Base-by-base conservation (phyloP, 2,888 invertebrate species). In the Diarsia brunnea region DNA sequence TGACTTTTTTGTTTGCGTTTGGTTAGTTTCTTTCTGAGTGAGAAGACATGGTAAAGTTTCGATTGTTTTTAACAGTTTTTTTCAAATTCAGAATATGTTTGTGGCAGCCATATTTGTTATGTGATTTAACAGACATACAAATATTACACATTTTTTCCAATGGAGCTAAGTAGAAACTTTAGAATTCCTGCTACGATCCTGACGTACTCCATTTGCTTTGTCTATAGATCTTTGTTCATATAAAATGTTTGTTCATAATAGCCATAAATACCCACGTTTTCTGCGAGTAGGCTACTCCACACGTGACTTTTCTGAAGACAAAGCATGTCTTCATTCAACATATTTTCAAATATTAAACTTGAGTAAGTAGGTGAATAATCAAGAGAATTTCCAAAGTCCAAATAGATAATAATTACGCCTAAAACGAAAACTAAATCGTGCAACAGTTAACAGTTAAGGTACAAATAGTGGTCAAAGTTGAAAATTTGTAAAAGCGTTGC, bases 401-500 rank as follows among this genome's bases (percentile, higher is more conserved):
- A 38, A 38, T n/a, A 63, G 11, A 51, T 8, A 69, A 27, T 43
- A 19, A 3, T 47, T 73, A 47, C 1, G 31, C 16, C 7, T 1
- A 19, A 31, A 47, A 19, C 7, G 45, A 31, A 24, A 67, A 43
- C 10, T n/a, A 2, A 38, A 21, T 69, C 11, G 0, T 14, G 27
- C 31, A 53, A 55, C 63, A 49, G 12, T 65, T 58, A 64, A 31
- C 12, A 74, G 31, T 60, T 63, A 49, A 1, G 0, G 4, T 38
- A 74, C 68, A 27, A 64, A 81, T 51, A 47, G 67, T 68, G 45
- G 45, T 64, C 11, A 63, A 79, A 82, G 55, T 81, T 69, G 60
- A 87, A 85, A 85, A 85, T 87, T 89, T 89, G 85, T 90, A 90
- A 93, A 93, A 92, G 91, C 91, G 89, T 87, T 86, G 88, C 75